Evolutionary conservation across 1,140 invertebrate genomes (phyloP).

Genomic region (Bombus haemorrhoidalis): DNA sequence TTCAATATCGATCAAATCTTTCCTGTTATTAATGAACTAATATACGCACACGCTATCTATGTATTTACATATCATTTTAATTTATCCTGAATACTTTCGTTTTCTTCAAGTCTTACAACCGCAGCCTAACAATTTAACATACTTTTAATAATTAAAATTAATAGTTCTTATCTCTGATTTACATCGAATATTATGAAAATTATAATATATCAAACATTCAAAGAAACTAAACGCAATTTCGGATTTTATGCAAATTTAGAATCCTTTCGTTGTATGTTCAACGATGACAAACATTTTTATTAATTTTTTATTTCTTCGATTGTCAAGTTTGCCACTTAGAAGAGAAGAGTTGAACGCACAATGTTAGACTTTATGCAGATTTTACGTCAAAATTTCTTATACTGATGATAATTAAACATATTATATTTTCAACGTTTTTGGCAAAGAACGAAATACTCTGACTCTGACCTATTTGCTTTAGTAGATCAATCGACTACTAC

Average conservation of each 20-base stretch:
- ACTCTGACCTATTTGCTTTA: neutral
- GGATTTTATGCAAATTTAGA: too few relatives aligned
- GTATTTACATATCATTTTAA: neutral
- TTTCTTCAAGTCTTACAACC: neutral
- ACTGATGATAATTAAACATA: too few relatives aligned
- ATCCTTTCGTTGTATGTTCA: too few relatives aligned
- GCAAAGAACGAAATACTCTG: neutral
- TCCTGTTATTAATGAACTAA: neutral
- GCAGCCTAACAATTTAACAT: fast-evolving
- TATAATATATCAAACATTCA: neutral
- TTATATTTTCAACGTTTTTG: neutral
- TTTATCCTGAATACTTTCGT: neutral
- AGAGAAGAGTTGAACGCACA: too few relatives aligned
- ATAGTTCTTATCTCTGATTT: neutral
- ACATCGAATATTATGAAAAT: neutral
- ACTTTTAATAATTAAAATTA: neutral
- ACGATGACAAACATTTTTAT: too few relatives aligned
- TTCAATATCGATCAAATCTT: neutral
- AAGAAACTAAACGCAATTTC: neutral
- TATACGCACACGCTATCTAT: too few relatives aligned
- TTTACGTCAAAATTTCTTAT: too few relatives aligned
- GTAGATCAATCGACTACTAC: neutral
- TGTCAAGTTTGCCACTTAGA: too few relatives aligned
- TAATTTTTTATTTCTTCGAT: too few relatives aligned
- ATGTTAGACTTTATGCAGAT: too few relatives aligned